Percentiles rank a stretch among this genome's conserved stretches.
phyloP scores from a whole-genome alignment of 1,140 invertebrate species.

The Anagrus nilaparvatae region DNA sequence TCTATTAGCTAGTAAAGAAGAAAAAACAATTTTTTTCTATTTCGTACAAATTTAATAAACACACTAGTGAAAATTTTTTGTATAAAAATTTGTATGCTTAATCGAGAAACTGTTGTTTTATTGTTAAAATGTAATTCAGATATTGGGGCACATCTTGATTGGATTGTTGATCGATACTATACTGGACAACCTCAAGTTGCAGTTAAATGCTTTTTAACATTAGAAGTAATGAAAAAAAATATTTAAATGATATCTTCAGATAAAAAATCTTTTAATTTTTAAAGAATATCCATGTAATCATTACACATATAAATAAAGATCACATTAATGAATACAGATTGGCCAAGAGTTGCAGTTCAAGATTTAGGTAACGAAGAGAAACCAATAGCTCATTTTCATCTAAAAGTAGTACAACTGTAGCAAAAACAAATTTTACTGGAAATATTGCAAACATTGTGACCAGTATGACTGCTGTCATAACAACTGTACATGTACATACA shows the following conservation, averaged over 20 bases:
- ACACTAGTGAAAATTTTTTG: not conserved
- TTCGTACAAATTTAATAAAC: not conserved
- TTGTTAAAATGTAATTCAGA: conserved; percentile 94
- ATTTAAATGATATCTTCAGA: not conserved
- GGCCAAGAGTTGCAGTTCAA: conserved; percentile 79
- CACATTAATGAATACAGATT: conserved; percentile 89
- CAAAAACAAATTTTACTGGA: too few species aligned
- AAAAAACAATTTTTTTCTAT: conserved; percentile 54
- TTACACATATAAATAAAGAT: conserved; percentile 94
- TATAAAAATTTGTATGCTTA: conserved; percentile 41
- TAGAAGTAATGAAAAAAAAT: too few species aligned
- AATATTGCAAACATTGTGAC: too few species aligned
- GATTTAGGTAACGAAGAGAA: too few species aligned
- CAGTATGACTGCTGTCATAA: too few species aligned
- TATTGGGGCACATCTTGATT: conserved; percentile 86
- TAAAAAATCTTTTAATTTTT: too few species aligned
- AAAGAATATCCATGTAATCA: conserved; percentile 98
- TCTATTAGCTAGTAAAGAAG: conserved; percentile 76
- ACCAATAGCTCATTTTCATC: too few species aligned
- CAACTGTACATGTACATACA: conserved; percentile 21
- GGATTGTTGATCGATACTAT: conserved; percentile 95
- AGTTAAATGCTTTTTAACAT: too few species aligned
- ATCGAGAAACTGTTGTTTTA: conserved; percentile 85
- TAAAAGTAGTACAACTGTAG: too few species aligned
- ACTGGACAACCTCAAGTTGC: conserved; percentile 80